Conservation (phyloP, 2,797 vertebrate genomes). For the Sebastes minor region DNA sequence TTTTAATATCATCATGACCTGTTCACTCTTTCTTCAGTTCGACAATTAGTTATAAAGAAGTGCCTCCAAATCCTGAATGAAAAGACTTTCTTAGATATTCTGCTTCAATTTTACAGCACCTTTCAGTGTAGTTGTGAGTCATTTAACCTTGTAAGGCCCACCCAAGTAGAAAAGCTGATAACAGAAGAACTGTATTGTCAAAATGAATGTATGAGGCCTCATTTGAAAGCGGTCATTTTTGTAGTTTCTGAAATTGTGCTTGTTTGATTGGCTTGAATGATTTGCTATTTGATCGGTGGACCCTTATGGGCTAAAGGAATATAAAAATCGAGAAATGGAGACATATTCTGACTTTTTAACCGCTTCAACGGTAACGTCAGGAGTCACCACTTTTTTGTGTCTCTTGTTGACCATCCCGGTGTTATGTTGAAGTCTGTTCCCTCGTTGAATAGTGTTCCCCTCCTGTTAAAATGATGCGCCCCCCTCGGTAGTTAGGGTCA, state of each 20-base stretch:
- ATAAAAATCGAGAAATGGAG: not conserved
- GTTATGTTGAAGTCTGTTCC: not conserved
- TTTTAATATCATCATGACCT: not conserved
- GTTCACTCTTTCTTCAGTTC: not conserved
- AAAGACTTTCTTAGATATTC: not conserved
- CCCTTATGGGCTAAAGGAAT: too few relatives aligned
- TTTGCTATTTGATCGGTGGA: too few relatives aligned
- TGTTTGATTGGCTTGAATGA: too few relatives aligned
- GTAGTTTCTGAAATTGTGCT: too few relatives aligned
- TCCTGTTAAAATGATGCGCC: not conserved
- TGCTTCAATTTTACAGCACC: not conserved
- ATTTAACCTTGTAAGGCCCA: not conserved
- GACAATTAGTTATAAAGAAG: not conserved
- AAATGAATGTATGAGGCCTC: too few relatives aligned
- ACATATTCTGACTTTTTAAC: not conserved
- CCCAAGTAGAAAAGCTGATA: too few relatives aligned
- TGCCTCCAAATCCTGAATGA: not conserved
- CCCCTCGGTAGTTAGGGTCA: not conserved
- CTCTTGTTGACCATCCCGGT: not conserved
- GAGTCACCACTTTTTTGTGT: not conserved
- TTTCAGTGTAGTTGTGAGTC: not conserved
- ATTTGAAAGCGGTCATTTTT: too few relatives aligned
- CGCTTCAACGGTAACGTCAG: accelerated
- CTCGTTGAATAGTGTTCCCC: too few relatives aligned
- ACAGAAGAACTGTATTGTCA: too few relatives aligned